Evolutionary conservation across 2,113 vertebrate genomes (phyloP).

Genomic region (Hirundichthys speculiger): DNA sequence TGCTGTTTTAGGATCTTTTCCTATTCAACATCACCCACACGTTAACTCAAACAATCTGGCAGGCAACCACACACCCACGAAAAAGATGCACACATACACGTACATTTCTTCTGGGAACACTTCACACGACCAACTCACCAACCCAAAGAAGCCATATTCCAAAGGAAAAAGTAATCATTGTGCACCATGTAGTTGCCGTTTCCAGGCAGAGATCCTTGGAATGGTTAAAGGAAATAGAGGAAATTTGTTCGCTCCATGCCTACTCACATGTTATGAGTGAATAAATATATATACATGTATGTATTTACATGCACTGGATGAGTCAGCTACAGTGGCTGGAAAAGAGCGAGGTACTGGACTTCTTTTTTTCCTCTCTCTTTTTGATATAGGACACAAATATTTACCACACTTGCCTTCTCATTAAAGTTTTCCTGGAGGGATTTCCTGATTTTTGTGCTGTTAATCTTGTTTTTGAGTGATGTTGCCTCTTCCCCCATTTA

Average conservation of each 20-base stretch:
- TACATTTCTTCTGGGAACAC: slow-evolving; percentile 52
- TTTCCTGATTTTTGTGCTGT: background rate
- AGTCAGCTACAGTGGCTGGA: no score
- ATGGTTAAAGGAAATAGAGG: background rate
- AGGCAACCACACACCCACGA: slow-evolving; percentile 28
- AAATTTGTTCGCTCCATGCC: background rate
- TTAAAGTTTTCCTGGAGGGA: background rate
- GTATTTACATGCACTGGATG: no score
- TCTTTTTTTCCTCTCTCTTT: no score
- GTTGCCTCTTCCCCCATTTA: background rate
- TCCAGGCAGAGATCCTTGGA: slow-evolving; percentile 18
- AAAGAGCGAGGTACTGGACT: no score
- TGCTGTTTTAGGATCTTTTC: slow-evolving; percentile 63
- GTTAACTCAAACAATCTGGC: slow-evolving; percentile 54
- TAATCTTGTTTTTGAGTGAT: background rate
- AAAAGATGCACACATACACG: slow-evolving; percentile 11
- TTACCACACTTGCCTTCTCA: background rate
- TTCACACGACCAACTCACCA: slow-evolving; percentile 59
- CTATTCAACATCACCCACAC: slow-evolving; percentile 64
- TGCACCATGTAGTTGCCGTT: slow-evolving; percentile 26
- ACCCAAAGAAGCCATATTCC: slow-evolving; percentile 58
- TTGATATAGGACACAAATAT: no score
- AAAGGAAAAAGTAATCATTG: slow-evolving; percentile 28
- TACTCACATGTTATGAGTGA: background rate
- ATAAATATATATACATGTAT: no score